Evolutionary conservation across 1,140 invertebrate genomes (phyloP), one percentile per base, ranked within the genome.

Genomic region (Colletes latitarsis): DNA sequence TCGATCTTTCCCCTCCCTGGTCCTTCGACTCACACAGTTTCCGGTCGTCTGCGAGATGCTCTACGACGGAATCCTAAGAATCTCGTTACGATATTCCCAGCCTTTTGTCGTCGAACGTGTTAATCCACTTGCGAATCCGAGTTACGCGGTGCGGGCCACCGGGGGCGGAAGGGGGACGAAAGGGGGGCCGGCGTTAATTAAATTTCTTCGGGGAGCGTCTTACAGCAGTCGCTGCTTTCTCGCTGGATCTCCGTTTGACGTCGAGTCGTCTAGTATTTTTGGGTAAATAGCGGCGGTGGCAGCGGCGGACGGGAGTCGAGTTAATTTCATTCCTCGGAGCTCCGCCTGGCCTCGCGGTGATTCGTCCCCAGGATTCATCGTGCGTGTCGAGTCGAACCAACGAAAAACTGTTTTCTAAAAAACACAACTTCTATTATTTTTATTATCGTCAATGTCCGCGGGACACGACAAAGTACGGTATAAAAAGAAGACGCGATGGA

Each of bases 61-160:
- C 69, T 53, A 58, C 60, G 76, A 78, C 84, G 85, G 84, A 82
- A 79, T 86, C 74, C 52, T 77, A 80, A 84, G 80, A 68, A 77
- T 82, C 53, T 62, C 82, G 72, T 75, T 62, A 57, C 80, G 70
- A 52, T 79, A 66, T 74, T 63, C 81, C 53, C 77, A 62, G 46
- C 19, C 71, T 70, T 53, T 75, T 70, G 64, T 78, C 46, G 39
- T 55, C 63, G 77, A 72, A 79, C 77, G 77, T 79, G 77, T 79
- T 79, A 79, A 79, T 79, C 77, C 77, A 79, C 70, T 79, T 71
- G 77, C 77, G 77, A 79, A 79, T 79, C 60, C 77, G 77, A 79
- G 69, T 64, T 72, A 79, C 77, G 77, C 53, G 68, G 57, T 46
- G 57, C 67, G 55, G 21, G 53, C 64, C 64, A 14, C 15, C 66